Evolutionary conservation across 30 jellyfish, hydroid and myxozoan genomes (phyloP).

Genomic region (Pelagia noctiluca): DNA sequence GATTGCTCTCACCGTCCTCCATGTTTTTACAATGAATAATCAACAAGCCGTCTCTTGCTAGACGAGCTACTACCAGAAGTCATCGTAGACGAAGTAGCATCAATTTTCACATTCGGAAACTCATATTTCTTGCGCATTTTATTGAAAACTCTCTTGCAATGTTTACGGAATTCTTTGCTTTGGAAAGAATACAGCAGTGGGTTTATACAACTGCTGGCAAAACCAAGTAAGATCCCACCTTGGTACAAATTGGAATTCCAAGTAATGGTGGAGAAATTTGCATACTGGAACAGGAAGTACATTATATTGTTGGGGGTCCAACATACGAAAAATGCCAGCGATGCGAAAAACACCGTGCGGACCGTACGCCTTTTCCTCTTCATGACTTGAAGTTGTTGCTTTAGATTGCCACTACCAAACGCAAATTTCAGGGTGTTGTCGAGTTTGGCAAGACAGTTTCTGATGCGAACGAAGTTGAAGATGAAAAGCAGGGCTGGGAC

Average conservation of each 20-base stretch:
- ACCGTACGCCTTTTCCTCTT: constrained; percentile 53
- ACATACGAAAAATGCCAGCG: constrained; percentile 77
- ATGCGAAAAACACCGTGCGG: constrained; percentile 43
- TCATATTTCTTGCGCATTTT: constrained; percentile 17
- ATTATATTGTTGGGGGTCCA: constrained; percentile 80
- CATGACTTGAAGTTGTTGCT: constrained; percentile 11
- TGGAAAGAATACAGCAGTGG: constrained; percentile 83
- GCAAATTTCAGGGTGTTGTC: constrained; percentile 3
- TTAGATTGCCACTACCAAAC: constrained; percentile 18
- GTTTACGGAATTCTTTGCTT: constrained; percentile 71
- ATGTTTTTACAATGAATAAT: too few species aligned
- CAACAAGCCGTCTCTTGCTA: too few species aligned
- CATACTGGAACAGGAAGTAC: constrained; percentile 66
- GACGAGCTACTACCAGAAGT: too few species aligned
- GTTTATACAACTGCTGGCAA: constrained; percentile 79
- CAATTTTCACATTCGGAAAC: too few species aligned
- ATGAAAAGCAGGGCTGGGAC: constrained; percentile 42
- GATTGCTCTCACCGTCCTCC: too few species aligned
- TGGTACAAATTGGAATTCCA: constrained; percentile 87
- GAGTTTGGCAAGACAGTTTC: not conserved
- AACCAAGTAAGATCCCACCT: constrained; percentile 63
- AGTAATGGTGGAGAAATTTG: constrained; percentile 19
- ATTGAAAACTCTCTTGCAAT: constrained; percentile 39
- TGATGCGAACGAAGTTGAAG: constrained; percentile 25
- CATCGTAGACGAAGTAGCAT: too few species aligned